Evolutionary conservation across 64 coral and sea anemone species (phyloP).

Genomic region (Pocillopora damicornis): DNA sequence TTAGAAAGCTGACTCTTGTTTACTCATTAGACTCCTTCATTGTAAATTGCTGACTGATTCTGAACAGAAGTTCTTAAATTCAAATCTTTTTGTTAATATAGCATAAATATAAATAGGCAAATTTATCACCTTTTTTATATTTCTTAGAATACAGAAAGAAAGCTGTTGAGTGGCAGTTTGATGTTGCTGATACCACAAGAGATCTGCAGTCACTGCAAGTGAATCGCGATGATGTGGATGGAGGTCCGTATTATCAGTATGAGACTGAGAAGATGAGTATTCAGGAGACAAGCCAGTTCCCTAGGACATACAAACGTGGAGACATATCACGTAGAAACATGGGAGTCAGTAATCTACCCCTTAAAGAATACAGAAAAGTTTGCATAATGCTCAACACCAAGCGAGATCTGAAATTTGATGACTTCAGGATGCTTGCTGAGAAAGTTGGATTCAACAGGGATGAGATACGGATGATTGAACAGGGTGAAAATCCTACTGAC

Average conservation of each 20-base stretch:
- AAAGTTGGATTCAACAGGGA: neutral
- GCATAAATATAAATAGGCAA: neutral
- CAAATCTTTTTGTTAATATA: neutral
- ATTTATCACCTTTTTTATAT: neutral
- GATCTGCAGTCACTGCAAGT: neutral
- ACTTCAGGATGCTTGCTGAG: constrained; percentile 7
- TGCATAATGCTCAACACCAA: neutral
- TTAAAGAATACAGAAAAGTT: neutral
- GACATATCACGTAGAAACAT: too few species aligned
- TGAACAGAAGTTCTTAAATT: too few species aligned
- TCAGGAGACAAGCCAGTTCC: neutral
- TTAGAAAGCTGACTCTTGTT: too few species aligned
- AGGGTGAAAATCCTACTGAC: neutral
- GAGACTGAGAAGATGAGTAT: neutral
- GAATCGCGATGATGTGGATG: neutral
- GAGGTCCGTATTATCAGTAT: neutral
- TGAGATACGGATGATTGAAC: neutral
- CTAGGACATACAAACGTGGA: neutral
- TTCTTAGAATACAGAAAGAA: neutral
- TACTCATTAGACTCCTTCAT: too few species aligned
- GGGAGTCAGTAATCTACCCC: neutral
- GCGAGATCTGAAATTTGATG: constrained; percentile 6
- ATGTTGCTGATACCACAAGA: neutral
- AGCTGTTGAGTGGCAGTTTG: neutral
- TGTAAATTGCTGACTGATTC: too few species aligned